Conservation (phyloP, 1,140 invertebrate genomes). For the Bilobella aurantiaca region DNA sequence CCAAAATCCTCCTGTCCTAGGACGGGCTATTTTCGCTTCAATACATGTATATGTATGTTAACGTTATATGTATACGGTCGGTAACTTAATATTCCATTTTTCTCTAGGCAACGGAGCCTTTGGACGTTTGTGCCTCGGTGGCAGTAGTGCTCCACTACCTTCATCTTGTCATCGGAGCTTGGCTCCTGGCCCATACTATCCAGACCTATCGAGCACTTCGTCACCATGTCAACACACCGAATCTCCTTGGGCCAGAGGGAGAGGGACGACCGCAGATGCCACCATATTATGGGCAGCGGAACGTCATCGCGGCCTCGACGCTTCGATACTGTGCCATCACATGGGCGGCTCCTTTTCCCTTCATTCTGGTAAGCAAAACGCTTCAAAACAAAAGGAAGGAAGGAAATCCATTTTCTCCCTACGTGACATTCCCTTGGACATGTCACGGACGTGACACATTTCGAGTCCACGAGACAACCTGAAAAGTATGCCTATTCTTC, state of each 20-base stretch:
- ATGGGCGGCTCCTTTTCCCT: slow-evolving; percentile 33
- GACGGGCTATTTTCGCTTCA: too few relatives aligned
- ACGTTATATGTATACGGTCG: too few relatives aligned
- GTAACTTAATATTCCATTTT: too few relatives aligned
- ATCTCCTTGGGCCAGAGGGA: slow-evolving; percentile 18
- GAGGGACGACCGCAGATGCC: slow-evolving; percentile 4
- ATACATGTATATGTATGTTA: too few relatives aligned
- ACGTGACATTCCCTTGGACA: too few relatives aligned
- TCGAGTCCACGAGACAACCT: too few relatives aligned
- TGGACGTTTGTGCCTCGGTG: slow-evolving; percentile 50
- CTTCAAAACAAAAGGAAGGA: neutral
- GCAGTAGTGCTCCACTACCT: slow-evolving; percentile 56
- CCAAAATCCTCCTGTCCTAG: too few relatives aligned
- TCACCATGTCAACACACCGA: slow-evolving; percentile 22
- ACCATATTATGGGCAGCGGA: slow-evolving; percentile 8
- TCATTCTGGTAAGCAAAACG: slow-evolving; percentile 30
- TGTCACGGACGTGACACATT: too few relatives aligned
- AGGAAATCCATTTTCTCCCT: too few relatives aligned
- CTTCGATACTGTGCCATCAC: slow-evolving; percentile 27
- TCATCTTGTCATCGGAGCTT: slow-evolving; percentile 53
- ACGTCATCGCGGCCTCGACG: slow-evolving; percentile 11
- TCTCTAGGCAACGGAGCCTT: slow-evolving; percentile 49
- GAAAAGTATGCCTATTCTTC: too few relatives aligned
- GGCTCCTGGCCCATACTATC: slow-evolving; percentile 49
- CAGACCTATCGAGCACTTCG: slow-evolving; percentile 30